Conservation (phyloP, 2,888 invertebrate species). For the Crocallis elinguaria region DNA sequence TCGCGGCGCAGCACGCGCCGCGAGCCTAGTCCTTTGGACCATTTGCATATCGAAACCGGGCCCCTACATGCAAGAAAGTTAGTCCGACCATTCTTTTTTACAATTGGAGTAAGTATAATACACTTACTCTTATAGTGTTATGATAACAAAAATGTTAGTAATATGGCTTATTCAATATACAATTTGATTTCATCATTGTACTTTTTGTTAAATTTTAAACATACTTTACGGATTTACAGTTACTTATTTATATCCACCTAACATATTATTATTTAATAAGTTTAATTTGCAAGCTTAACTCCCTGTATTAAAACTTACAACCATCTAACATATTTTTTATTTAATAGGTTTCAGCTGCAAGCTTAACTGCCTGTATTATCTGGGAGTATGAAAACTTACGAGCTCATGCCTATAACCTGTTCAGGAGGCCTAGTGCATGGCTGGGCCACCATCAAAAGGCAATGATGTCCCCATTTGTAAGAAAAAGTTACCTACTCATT, state of each 20-base stretch:
- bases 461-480: slow-evolving; percentile 25
- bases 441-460: slow-evolving; percentile 73
- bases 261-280: no score
- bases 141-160: no score
- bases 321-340: background rate
- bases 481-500: slow-evolving; percentile 1
- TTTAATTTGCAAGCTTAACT: no score
- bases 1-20: slow-evolving; percentile 55
- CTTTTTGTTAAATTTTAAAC: no score
- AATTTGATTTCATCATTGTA: no score
- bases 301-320: no score
- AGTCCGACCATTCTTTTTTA: slow-evolving; percentile 87
- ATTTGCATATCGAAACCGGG: slow-evolving; percentile 68
- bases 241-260: no score
- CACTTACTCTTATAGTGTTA: background rate
- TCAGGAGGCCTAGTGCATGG: slow-evolving; percentile 81
- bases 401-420: slow-evolving; percentile 81
- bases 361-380: slow-evolving; percentile 90
- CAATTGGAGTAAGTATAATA: slow-evolving; percentile 83
- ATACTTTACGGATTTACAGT: no score
- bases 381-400: slow-evolving; percentile 93
- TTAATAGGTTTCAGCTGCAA: slow-evolving; percentile 87
- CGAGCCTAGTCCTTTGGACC: slow-evolving; percentile 70
- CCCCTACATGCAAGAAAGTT: slow-evolving; percentile 74
- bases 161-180: no score